Base-by-base conservation (phyloP, 2,113 vertebrate genomes). In the Melanostigma gelatinosum region DNA sequence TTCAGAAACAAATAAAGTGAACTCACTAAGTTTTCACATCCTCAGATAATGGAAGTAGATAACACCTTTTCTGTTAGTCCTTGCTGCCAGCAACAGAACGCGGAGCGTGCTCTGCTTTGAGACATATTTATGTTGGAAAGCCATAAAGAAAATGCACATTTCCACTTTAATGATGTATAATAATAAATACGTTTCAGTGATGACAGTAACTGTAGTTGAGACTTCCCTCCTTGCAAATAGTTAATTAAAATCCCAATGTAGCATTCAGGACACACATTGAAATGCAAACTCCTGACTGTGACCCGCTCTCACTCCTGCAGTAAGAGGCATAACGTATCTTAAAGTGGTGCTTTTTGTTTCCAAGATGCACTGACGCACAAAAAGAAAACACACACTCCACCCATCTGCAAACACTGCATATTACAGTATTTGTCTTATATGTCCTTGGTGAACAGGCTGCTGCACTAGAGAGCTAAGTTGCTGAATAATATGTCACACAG, bases 361-460 rank as follows among this genome's bases (percentile, higher is more conserved):
- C 18, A 5, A 50, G 16, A 50, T 20, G 5, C 16, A 42, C 40
- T 10, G 40, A 10, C 60, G 20, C 32, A 36, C 16, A 34, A 1
- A 34, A 13, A 60, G 6, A 32, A 34, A 7, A 32, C 40, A 42
- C 40, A 11, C 40, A 11, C 40, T 15, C 24, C 24, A 18, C 15
- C 40, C 64, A 67, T 32, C 24, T 9, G 10, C 42, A 11, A 44
- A 27, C 63, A 65, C 40, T 42, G 12, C 38, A 42, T 42, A n/a
- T 15, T 24, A 44, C 3, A 44, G 42, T 44, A 42, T 72, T 63
- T 60, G 57, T 61, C 48, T 50, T 50, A 20, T 50, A 50, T 50
- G 48, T 50, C 48, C 5, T 84, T 75, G 61, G 71, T 72, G 34
- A 72, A 50, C 7, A 67, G 57, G 75, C 58, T 67, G 60, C 54